These are phyloP conservation scores for Heterotilapia buettikoferi DNA, from an alignment of 2,113 vertebrate genomes.

Conservation along the genomic window DNA sequence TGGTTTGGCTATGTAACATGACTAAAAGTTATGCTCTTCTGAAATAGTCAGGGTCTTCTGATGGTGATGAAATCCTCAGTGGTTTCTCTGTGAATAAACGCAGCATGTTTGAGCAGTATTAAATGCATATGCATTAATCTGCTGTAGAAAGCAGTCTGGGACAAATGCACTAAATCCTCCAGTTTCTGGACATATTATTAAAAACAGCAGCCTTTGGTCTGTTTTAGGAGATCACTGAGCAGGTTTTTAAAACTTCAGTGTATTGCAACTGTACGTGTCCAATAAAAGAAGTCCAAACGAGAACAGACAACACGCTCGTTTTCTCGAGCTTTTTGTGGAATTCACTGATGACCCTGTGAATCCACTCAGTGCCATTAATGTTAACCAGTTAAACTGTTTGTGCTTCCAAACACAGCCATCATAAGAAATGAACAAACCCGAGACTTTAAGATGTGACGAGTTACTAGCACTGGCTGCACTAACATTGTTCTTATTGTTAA, in stretches of 20 bases:
- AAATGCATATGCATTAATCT: not conserved
- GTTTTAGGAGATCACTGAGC: not conserved
- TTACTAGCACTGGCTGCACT: accelerated
- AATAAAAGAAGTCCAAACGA: not conserved
- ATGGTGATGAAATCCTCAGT: not conserved
- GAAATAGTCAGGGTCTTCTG: not conserved
- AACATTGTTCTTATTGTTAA: not conserved
- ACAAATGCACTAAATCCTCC: not conserved
- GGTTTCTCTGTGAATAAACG: not conserved
- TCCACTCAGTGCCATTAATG: not conserved
- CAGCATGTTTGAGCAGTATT: not conserved
- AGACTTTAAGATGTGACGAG: not conserved
- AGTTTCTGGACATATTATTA: not conserved
- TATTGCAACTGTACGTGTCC: not conserved
- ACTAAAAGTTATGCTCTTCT: accelerated
- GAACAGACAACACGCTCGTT: accelerated
- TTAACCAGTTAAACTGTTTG: not conserved
- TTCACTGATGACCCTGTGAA: not conserved
- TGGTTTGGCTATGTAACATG: not conserved
- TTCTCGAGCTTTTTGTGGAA: not conserved
- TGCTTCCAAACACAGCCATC: not conserved
- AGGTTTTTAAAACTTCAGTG: not conserved
- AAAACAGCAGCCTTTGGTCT: not conserved
- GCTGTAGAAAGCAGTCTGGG: not conserved
- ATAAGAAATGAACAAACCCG: accelerated